Base-by-base conservation (phyloP, 2,888 invertebrate genomes). In the Eupithecia inturbata region DNA sequence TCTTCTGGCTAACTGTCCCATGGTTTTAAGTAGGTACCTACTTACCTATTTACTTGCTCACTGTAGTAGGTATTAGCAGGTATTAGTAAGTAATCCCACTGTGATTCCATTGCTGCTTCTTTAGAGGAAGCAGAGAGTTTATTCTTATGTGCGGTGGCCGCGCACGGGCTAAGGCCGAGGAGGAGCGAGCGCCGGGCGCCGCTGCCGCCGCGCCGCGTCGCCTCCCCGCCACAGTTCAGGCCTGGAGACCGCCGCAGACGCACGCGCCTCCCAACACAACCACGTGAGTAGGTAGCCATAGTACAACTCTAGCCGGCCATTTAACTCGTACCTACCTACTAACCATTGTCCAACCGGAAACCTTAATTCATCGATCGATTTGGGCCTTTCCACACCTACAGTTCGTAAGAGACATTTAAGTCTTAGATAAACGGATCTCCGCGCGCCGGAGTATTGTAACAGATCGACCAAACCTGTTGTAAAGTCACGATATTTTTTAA, bases 261-360 rank as follows among this genome's bases (percentile, higher is more conserved):
- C 73, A 69, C 74, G 77, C 66, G 72, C 63, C 60, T 6, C 60
- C n/a, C 53, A 72, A 67, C 26, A n/a, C 64, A 66, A 22, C 49
- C 53, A 53, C 53, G 53, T 53, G 53, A 53, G 53, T 53, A 53
- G 3, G 36, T 9, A 36, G 7, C 1, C 45, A 19, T 19, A 45
- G 4, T 41, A 45, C n/a, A 10, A 1, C 22, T 22, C 22, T 53
- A 10, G 53, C 22, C 53, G 22, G 53, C 53, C 53, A 53, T 0
- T 9, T 49, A 49, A 49, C 2, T 41, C 39, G 39, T 41, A 45
- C 16, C 7, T 19, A 10, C 12, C 14, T 28, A 9, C 6, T 70
- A 76, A 72, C 79, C 79, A 83, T 81, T 82, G 76, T 80, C 75
- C 67, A 73, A 79, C 87, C 83, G 87, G 87, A 88, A 84, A 81